Evolutionary conservation across 1,140 invertebrate species (phyloP).

Genomic region (Mylabris phalerata): DNA sequence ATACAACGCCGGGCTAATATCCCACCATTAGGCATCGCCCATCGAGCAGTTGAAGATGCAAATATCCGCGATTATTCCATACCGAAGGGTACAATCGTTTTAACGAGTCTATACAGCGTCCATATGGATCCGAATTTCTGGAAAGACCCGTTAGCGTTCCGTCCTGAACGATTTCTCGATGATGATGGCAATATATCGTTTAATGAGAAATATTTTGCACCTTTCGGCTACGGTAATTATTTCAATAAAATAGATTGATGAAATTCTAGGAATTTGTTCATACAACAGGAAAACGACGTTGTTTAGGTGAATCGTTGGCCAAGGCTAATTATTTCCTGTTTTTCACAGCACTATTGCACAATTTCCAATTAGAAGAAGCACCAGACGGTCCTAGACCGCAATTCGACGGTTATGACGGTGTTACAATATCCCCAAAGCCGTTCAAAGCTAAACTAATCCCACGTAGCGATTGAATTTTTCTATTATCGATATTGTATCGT

Average conservation of each 20-base stretch:
- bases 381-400: conserved; percentile 35
- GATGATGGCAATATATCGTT: conserved; percentile 50
- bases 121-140: conserved; percentile 61
- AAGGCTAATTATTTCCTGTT: conserved; percentile 48
- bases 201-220: conserved; percentile 53
- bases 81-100: conserved; percentile 60
- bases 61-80: conserved; percentile 52
- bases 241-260: neutral
- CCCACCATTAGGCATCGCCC: conserved; percentile 54
- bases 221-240: conserved; percentile 62
- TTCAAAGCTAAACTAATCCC: conserved; percentile 26
- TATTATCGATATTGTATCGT: no score
- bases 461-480: conserved; percentile 8
- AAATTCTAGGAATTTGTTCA: conserved; percentile 7
- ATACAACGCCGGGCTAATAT: conserved; percentile 46
- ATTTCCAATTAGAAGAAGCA: conserved; percentile 42
- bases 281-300: conserved; percentile 45
- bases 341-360: conserved; percentile 47
- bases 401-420: conserved; percentile 41
- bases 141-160: conserved; percentile 61
- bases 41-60: conserved; percentile 48
- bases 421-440: conserved; percentile 46
- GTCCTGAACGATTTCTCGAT: conserved; percentile 65
- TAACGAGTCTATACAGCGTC: conserved; percentile 60
- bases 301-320: conserved; percentile 55